phyloP scores from a whole-genome alignment of 2,888 invertebrate species.

The Gryllus longicercus region DNA sequence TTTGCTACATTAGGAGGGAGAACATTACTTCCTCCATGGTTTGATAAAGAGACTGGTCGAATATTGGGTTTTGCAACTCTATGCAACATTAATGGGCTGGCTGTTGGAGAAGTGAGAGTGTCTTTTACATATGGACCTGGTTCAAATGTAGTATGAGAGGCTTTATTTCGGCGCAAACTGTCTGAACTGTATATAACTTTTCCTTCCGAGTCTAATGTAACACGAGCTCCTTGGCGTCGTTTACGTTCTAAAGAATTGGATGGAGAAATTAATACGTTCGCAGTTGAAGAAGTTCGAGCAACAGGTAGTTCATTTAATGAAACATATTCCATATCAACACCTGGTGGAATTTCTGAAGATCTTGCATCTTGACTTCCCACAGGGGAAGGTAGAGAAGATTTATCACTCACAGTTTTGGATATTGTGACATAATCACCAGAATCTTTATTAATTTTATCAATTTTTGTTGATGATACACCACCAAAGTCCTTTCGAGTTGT shows the following conservation, averaged over 20 bases:
- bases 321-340: conserved; percentile 64
- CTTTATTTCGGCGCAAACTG: conserved; percentile 69
- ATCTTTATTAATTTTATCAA: conserved; percentile 47
- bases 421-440: conserved; percentile 83
- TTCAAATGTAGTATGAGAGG: conserved; percentile 77
- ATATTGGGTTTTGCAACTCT: conserved; percentile 47
- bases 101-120: conserved; percentile 43
- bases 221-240: conserved; percentile 68
- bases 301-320: conserved; percentile 74
- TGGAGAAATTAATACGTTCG: conserved; percentile 34
- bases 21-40: conserved; percentile 33
- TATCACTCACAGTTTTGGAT: conserved; percentile 70
- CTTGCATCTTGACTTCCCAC: conserved; percentile 50
- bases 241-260: conserved; percentile 53
- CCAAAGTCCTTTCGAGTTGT: conserved; percentile 24
- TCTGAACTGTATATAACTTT: conserved; percentile 86
- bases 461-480: conserved; percentile 20
- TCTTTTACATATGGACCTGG: conserved; percentile 66
- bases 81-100: conserved; percentile 55
- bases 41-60: conserved; percentile 46
- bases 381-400: conserved; percentile 50
- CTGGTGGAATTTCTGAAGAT: conserved; percentile 36
- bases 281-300: conserved; percentile 31
- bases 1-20: conserved; percentile 34
- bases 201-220: conserved; percentile 79